Evolutionary conservation across 64 coral and sea anemone genomes (phyloP), one percentile per base, ranked within the genome.

Genomic region (Actinia equina): DNA sequence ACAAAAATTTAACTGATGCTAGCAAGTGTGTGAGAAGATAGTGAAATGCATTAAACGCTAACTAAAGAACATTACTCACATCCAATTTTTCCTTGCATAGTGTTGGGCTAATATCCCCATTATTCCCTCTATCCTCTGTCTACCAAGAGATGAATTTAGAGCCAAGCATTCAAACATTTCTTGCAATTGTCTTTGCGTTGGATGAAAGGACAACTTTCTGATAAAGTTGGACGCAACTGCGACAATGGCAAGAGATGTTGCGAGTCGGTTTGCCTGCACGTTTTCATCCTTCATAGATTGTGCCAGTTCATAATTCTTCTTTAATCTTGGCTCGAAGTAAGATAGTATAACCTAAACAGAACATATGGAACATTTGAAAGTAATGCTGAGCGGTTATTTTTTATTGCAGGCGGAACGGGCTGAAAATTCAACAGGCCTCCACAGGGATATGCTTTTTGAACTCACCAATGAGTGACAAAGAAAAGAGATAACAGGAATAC

Each of bases 191-290:
- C 15, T 2, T 49, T 8, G 5, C 46, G 78, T 80, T 11, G 78
- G 78, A 80, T 37, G 78, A 80, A 49, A 80, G 20, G 26, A 71
- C 2, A 14, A 37, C 9, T 49, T 18, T 20, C 46, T 46, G 1
- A 80, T 80, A 26, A 52, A 49, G 46, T 20, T 80, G 27, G 43
- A 49, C 17, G 44, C 67, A 30, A 90, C 22, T 69, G 52, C 69
- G 44, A 23, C 65, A 90, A 90, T 90, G 2, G 84, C 10, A 15
- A 57, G 27, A n/a, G 88, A 78, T 4, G 88, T 85, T 19, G 74
- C 44, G 17, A 90, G 44, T 85, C 82, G 58, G 22, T 61, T 71
- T 16, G 64, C 49, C 41, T 84, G 80, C 3, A 56, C 44, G 10
- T 85, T 20, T 51, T 62, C 82, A 37, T 61, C 65, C 2, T 19